A percentile compares a stretch with the other conserved stretches of the same genome.
Conservation (phyloP, 2,888 invertebrate genomes). For the Dynastes grantii region DNA sequence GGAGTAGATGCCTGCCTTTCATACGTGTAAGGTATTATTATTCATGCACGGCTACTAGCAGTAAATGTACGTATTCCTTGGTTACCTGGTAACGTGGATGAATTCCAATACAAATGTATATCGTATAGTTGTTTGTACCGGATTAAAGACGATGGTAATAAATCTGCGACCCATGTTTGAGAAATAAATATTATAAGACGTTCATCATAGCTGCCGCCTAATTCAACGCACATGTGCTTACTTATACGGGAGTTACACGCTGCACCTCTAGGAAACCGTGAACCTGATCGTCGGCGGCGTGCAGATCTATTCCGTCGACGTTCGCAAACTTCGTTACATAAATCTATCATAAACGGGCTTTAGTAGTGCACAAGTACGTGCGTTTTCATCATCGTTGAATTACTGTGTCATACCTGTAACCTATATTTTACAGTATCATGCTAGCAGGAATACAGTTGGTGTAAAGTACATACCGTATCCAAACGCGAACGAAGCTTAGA, state of each 20-base stretch:
- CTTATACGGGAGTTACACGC: constrained; percentile 25
- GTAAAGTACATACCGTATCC: too few relatives aligned
- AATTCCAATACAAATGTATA: constrained; percentile 21
- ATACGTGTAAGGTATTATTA: constrained; percentile 18
- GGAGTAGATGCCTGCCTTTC: neutral
- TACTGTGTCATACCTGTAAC: constrained; percentile 1
- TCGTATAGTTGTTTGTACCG: constrained; percentile 35
- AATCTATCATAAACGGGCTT: constrained; percentile 39
- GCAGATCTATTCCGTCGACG: constrained; percentile 23
- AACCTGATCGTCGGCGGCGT: neutral
- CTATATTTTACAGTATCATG: constrained; percentile 1
- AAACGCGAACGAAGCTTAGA: too few relatives aligned
- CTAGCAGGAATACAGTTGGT: too few relatives aligned
- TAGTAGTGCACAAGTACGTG: constrained; percentile 4
- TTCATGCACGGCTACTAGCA: constrained; percentile 11
- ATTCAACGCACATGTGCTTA: constrained; percentile 37
- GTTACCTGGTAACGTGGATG: constrained; percentile 31
- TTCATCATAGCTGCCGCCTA: constrained; percentile 32
- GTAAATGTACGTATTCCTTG: neutral
- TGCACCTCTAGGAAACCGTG: constrained; percentile 33
- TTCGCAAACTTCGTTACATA: constrained; percentile 43
- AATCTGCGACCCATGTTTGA: constrained; percentile 44
- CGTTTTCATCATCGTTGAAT: constrained; percentile 28
- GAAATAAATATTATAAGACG: constrained; percentile 44
- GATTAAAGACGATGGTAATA: constrained; percentile 39